Evolutionary conservation across 2,888 invertebrate species (phyloP).

Genomic region (Pachliopta kotzebuea): DNA sequence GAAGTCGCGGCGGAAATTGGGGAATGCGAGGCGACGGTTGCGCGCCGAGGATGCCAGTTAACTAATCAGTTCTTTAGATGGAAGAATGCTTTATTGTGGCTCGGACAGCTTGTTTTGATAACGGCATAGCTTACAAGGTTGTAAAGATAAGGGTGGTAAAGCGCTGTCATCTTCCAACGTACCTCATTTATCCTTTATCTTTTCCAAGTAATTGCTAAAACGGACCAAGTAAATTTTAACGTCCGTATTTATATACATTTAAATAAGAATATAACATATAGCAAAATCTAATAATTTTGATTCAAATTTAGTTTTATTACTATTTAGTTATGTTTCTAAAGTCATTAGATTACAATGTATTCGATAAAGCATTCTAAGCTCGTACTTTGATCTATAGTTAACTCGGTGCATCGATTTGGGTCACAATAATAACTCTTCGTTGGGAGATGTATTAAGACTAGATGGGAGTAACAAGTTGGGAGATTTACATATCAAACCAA

Average conservation of each 20-base stretch:
- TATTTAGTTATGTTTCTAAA: background rate
- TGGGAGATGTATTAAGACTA: slow-evolving; percentile 20
- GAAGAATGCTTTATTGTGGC: slow-evolving; percentile 34
- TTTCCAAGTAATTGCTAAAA: slow-evolving; percentile 32
- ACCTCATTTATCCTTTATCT: slow-evolving; percentile 20
- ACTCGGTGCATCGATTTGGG: slow-evolving; percentile 3
- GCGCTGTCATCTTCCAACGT: slow-evolving; percentile 12
- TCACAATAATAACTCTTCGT: slow-evolving; percentile 20
- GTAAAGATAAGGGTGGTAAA: slow-evolving; percentile 34
- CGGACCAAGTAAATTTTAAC: background rate
- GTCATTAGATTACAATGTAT: background rate
- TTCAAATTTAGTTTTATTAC: background rate
- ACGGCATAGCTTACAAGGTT: slow-evolving; percentile 33
- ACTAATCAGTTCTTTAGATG: slow-evolving; percentile 29
- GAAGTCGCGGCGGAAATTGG: slow-evolving; percentile 22
- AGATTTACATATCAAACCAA: slow-evolving; percentile 41
- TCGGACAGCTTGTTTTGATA: slow-evolving; percentile 36
- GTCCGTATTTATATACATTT: background rate
- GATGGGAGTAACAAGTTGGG: slow-evolving; percentile 9
- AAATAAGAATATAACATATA: background rate
- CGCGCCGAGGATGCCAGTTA: slow-evolving; percentile 10
- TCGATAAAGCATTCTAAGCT: background rate
- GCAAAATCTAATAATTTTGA: background rate
- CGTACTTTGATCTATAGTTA: slow-evolving; percentile 12
- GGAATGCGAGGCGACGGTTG: slow-evolving; percentile 22